A percentile compares a stretch with the other conserved stretches of the same genome.
Evolutionary conservation across 2,113 vertebrate genomes (phyloP).

Genomic region (Alethe castanea): DNA sequence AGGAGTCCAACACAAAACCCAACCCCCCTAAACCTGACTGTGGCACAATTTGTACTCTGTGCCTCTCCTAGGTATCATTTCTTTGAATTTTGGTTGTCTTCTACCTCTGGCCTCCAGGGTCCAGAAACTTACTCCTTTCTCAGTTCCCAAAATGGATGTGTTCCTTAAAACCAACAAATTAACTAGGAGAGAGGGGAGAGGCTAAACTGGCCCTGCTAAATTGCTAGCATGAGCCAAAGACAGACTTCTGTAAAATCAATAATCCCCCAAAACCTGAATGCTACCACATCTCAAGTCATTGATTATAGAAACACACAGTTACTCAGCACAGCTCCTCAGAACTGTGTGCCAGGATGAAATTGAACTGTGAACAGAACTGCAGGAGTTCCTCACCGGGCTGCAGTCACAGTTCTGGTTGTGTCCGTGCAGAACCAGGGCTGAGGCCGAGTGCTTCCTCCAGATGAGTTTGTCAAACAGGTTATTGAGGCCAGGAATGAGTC

Average conservation of each 20-base stretch:
- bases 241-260: not conserved
- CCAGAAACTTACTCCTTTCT: not conserved
- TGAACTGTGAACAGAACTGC: not conserved
- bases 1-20: not conserved
- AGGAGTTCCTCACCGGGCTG: slow-evolving; percentile 84
- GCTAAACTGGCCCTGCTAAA: not conserved
- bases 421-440: slow-evolving; percentile 90
- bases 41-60: not conserved
- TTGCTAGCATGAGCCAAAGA: not conserved
- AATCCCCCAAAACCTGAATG: not conserved
- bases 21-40: not conserved
- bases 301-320: not conserved
- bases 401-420: slow-evolving; percentile 99
- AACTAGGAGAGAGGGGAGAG: not conserved
- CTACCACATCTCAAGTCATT: not conserved
- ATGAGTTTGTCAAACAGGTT: slow-evolving; percentile 98
- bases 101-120: not conserved
- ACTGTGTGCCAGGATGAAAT: not conserved
- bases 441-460: slow-evolving; percentile 92
- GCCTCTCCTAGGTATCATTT: not conserved
- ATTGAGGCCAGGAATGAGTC: slow-evolving; percentile 94
- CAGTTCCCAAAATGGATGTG: not conserved
- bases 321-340: not conserved
- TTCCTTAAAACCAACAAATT: not conserved
- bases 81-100: not conserved